Conservation (phyloP, 2,113 vertebrate genomes). For the Cyphomyrus discorhynchus region DNA sequence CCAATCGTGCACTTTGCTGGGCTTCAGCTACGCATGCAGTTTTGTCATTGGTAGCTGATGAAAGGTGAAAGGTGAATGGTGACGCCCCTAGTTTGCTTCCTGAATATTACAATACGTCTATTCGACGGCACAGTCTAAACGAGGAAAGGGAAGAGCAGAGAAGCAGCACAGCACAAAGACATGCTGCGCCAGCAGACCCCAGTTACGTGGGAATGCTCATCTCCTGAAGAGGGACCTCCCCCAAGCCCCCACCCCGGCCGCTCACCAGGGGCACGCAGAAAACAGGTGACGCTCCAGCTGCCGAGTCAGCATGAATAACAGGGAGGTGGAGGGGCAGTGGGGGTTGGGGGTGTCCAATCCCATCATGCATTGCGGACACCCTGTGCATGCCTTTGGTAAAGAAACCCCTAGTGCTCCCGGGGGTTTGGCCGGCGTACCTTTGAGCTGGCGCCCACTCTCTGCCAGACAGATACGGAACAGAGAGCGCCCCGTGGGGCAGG, state of each 20-base stretch:
- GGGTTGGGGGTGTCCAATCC: not conserved
- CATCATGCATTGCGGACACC: not conserved
- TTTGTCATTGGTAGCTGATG: not conserved
- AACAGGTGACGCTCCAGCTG: conserved; percentile 62
- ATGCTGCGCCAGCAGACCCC: not conserved
- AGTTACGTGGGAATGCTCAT: conserved; percentile 41
- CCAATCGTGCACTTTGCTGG: not conserved
- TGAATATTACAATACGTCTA: not conserved
- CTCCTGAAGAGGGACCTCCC: conserved; percentile 43
- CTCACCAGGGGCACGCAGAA: conserved; percentile 52
- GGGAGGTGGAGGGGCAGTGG: not conserved
- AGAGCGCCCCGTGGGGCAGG: not conserved
- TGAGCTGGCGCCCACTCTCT: not conserved
- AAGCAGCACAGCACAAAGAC: not conserved
- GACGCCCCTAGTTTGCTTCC: not conserved
- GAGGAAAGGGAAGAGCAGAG: not conserved
- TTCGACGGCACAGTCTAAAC: not conserved
- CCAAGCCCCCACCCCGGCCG: conserved; percentile 51
- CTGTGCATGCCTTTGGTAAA: not conserved
- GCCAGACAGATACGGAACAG: not conserved
- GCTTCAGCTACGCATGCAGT: not conserved
- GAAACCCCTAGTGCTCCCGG: conserved; percentile 22
- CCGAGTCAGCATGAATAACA: conserved; percentile 46
- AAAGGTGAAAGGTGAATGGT: no score
- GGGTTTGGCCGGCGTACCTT: conserved; percentile 26